Base-by-base conservation (phyloP, 2,797 vertebrate genomes). In the Manis crassicaudata region DNA sequence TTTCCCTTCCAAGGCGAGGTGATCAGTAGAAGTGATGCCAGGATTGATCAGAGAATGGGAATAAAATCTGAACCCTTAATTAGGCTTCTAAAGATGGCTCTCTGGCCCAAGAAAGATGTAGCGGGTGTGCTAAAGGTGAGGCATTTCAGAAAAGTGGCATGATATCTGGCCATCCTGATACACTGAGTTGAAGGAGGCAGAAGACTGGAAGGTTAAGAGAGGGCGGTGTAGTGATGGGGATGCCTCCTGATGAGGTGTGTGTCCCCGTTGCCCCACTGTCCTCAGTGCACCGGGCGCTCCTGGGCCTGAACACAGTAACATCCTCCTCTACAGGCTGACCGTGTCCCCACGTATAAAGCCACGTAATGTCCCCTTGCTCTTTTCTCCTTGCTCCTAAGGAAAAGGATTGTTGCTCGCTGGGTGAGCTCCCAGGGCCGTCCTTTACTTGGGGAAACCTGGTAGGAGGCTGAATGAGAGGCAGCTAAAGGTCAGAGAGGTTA, bases 311-410 rank as follows among this genome's bases (percentile, higher is more conserved):
- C 73, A 21, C 1, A 20, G 29, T 5, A 2, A 29, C 7, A 13
- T 14, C 62, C 25, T 32, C 13, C 93, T 63, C 62, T 4, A 35
- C 35, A 23, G 12, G 73, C 35, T 46, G 27, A 65, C 29, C 20
- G 12, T n/a, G 35, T 72, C 2, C 32, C 46, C 77, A 10, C 0
- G 5, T 40, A 13, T n/a, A n/a, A 37, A 40, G n/a, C 37, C 35
- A 70, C 2, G 16, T 1, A 11, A 21, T 5, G 9, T n/a, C 8
- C 21, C 25, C 68, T 3, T 3, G 13, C 1, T 0, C 27, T 27
- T 40, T 81, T 13, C 37, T 46, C 43, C 23, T 8, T 25, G 12
- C 37, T 37, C 40, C 65, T 35, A 35, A 60, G 27, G 21, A n/a
- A 50, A 35, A 8, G 27, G 11, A 3, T 1, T 23, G 52, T 18